Evolutionary conservation across 2,888 invertebrate genomes (phyloP).

Genomic region (Augiades crinisus): DNA sequence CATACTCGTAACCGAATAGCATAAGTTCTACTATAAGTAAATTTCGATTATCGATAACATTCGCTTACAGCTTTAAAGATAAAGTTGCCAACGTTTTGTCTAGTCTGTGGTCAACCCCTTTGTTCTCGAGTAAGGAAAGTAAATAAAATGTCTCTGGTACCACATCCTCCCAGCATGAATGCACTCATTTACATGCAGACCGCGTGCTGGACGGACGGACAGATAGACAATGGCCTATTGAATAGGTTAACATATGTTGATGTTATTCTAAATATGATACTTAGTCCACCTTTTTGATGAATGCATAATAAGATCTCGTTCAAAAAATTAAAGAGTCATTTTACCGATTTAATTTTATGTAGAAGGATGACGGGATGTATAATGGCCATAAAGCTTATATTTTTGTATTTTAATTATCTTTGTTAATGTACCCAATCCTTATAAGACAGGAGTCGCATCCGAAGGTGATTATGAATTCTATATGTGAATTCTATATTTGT

Average conservation of each 20-base stretch:
- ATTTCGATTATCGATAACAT: too few species aligned
- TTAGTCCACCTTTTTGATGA: constrained; percentile 6
- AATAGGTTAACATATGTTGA: constrained; percentile 21
- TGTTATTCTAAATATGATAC: constrained; percentile 18
- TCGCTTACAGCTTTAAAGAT: too few species aligned
- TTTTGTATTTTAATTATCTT: too few species aligned
- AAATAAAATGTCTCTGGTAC: constrained; percentile 12
- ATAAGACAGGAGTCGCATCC: too few species aligned
- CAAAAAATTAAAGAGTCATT: neutral
- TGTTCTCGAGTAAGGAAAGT: constrained; percentile 22
- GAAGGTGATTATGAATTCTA: too few species aligned
- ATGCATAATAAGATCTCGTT: constrained; percentile 7
- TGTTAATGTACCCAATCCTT: too few species aligned
- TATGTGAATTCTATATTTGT: too few species aligned
- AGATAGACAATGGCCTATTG: constrained; percentile 25
- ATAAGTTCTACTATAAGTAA: too few species aligned
- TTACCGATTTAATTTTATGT: neutral
- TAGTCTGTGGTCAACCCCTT: constrained; percentile 6
- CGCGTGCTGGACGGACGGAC: constrained; percentile 29
- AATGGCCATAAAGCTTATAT: too few species aligned
- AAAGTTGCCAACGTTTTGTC: constrained; percentile 5
- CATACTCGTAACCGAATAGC: too few species aligned
- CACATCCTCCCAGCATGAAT: constrained; percentile 37
- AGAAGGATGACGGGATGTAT: too few species aligned
- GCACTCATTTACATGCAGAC: constrained; percentile 47